phyloP scores from a whole-genome alignment of 2,888 invertebrate genomes.

The Lycaena phlaeas region DNA sequence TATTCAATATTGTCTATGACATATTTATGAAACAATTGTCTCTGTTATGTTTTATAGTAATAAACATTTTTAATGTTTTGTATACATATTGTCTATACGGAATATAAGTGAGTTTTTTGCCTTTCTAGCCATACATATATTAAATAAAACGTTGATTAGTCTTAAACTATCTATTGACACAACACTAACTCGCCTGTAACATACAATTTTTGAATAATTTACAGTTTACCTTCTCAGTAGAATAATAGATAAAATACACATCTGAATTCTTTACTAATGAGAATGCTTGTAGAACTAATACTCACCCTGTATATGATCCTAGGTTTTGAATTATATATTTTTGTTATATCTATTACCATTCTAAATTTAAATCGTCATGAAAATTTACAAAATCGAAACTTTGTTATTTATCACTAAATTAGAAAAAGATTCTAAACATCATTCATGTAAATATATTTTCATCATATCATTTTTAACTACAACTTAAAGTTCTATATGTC shows the following conservation, averaged over 20 bases:
- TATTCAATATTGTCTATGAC: background rate
- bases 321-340: constrained; percentile 9
- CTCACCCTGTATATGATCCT: constrained; percentile 31
- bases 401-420: no score
- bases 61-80: no score
- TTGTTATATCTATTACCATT: no score
- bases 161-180: background rate
- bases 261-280: background rate
- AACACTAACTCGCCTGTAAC: background rate
- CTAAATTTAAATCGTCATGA: no score
- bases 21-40: no score
- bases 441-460: background rate
- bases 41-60: no score
- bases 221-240: constrained; percentile 3
- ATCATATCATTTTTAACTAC: no score
- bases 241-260: constrained; percentile 3
- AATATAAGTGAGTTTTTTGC: background rate
- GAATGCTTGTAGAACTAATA: background rate
- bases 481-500: no score
- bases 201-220: background rate
- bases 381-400: no score
- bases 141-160: background rate
- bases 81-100: no score
- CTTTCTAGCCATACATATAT: background rate
- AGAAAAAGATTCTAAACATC: background rate